Percentiles rank a stretch among this genome's conserved stretches.
Evolutionary conservation across 2,113 vertebrate species (phyloP).

Genomic region (Cepphus grylle): DNA sequence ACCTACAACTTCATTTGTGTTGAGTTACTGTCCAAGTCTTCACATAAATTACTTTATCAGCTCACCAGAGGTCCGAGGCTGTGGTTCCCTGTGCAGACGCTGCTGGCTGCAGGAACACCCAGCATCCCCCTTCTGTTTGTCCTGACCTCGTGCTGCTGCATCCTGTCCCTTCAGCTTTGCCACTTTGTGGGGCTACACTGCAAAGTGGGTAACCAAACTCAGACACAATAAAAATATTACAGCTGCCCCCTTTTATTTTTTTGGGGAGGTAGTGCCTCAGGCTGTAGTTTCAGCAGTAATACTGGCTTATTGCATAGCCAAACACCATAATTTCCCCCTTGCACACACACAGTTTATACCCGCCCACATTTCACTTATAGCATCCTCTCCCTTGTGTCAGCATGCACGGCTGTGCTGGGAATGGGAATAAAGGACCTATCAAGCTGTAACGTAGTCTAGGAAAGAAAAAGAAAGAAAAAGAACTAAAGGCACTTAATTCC

Average conservation of each 20-base stretch:
- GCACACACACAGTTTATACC: not conserved
- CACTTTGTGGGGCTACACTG: not conserved
- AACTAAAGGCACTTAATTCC: not conserved
- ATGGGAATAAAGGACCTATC: not conserved
- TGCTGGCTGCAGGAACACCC: not conserved
- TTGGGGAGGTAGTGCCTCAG: not conserved
- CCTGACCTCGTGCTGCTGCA: not conserved
- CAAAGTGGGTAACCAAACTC: not conserved
- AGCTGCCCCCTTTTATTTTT: not conserved
- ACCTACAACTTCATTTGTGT: constrained; percentile 48
- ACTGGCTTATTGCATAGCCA: not conserved
- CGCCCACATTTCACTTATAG: not conserved
- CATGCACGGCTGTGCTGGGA: not conserved
- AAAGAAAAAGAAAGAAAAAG: not conserved
- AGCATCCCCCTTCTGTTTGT: not conserved
- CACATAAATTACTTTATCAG: not conserved
- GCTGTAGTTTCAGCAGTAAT: not conserved
- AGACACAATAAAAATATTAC: not conserved
- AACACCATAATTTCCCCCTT: not conserved
- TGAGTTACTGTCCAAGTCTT: constrained; percentile 26
- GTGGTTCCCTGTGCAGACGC: not conserved
- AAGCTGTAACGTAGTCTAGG: not conserved
- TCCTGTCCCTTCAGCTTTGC: not conserved
- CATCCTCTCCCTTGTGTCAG: not conserved
- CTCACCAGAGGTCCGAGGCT: not conserved